These are phyloP conservation scores for Hyperopisus bebe DNA, from an alignment of 2,113 vertebrate genomes.

Conservation along the genomic window DNA sequence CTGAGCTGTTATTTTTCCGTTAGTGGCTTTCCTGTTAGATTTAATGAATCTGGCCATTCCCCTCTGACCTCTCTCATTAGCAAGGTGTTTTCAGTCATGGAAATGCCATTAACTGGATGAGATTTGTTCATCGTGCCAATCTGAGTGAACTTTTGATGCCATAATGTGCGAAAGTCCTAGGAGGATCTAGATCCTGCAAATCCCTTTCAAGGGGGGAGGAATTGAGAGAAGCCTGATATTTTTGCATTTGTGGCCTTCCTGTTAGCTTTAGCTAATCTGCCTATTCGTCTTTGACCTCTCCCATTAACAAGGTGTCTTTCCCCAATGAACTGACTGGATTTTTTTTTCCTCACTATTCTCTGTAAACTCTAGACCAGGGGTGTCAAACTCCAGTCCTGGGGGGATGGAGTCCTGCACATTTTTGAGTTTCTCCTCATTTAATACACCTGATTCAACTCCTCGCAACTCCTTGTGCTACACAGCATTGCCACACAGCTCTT, in stretches of 20 bases:
- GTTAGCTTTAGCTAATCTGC: neutral
- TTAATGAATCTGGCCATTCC: neutral
- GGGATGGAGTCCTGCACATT: too few species aligned
- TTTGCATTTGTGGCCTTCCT: neutral
- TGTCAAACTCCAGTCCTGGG: too few species aligned
- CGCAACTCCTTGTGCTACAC: too few species aligned
- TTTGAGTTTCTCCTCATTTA: too few species aligned
- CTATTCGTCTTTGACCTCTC: neutral
- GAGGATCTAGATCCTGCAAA: neutral
- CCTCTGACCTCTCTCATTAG: neutral
- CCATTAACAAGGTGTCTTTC: neutral
- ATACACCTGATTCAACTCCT: too few species aligned
- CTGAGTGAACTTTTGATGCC: neutral
- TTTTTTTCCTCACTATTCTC: neutral
- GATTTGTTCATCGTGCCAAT: neutral
- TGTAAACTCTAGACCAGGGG: neutral
- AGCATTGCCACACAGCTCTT: too few species aligned
- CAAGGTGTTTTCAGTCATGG: neutral
- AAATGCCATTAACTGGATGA: neutral
- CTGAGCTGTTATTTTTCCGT: neutral
- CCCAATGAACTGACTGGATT: neutral
- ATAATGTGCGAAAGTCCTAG: neutral
- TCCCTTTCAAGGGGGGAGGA: neutral
- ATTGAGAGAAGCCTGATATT: neutral
- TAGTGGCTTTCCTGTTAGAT: neutral